Conservation (phyloP, 1,140 invertebrate genomes). For the Drosophila cardini region DNA sequence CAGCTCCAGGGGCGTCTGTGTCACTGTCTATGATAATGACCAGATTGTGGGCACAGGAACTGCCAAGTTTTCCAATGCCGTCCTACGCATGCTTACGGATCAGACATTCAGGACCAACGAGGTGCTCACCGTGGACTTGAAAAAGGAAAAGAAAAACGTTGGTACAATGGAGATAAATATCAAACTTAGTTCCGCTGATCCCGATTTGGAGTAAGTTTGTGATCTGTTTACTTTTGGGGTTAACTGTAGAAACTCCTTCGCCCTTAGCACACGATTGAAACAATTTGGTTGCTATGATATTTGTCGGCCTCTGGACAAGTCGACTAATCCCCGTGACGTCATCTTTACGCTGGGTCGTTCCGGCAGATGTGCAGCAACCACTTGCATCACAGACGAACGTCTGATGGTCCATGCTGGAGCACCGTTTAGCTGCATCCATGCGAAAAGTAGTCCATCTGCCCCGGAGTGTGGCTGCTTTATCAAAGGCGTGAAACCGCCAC, state of each 20-base stretch:
- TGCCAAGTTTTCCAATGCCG: background rate
- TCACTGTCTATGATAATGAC: constrained; percentile 21
- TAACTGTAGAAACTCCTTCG: background rate
- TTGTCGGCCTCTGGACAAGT: constrained; percentile 51
- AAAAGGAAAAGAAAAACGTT: background rate
- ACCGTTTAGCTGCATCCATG: constrained; percentile 47
- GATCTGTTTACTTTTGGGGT: background rate
- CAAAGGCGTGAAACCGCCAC: constrained; percentile 1
- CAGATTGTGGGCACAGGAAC: constrained; percentile 28
- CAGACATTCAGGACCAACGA: constrained; percentile 47
- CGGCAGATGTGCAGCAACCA: constrained; percentile 11
- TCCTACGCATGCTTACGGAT: constrained; percentile 44
- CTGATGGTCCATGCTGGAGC: constrained; percentile 49
- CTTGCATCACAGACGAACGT: constrained; percentile 60
- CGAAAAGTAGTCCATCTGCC: background rate
- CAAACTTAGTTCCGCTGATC: constrained; percentile 30
- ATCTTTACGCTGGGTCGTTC: constrained; percentile 66
- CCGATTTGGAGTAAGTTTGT: constrained; percentile 55
- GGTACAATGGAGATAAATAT: constrained; percentile 32
- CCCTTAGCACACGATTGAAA: constrained; percentile 16
- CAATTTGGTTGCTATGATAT: constrained; percentile 59
- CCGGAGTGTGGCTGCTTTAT: constrained; percentile 35
- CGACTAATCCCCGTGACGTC: constrained; percentile 50
- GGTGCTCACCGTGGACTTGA: constrained; percentile 20
- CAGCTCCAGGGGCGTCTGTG: constrained; percentile 44